Conservation (phyloP, 2,797 vertebrate genomes). For the Allobates femoralis region DNA sequence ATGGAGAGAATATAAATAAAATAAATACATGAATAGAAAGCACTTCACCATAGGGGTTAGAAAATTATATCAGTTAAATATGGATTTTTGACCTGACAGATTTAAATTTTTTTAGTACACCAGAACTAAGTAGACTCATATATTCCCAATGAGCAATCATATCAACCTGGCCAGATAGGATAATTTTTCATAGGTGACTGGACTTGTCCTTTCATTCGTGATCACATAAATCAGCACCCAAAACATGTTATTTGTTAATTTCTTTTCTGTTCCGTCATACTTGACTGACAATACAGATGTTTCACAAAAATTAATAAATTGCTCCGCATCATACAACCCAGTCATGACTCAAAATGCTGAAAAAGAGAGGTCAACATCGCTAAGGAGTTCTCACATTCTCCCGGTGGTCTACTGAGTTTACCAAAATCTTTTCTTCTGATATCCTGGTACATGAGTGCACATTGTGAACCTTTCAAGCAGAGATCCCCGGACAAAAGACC, state of each 20-base stretch:
- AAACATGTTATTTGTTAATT: background rate
- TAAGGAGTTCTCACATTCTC: background rate
- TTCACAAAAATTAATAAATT: slow-evolving; percentile 15
- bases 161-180: background rate
- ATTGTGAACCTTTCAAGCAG: slow-evolving; percentile 35
- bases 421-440: background rate
- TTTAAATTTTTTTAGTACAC: background rate
- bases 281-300: background rate
- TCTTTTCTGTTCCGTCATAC: background rate
- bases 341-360: slow-evolving; percentile 9
- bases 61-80: no score
- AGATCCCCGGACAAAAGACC: slow-evolving; percentile 20
- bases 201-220: no score
- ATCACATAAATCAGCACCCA: background rate
- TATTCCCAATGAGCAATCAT: background rate
- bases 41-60: no score
- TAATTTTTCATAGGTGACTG: background rate
- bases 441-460: background rate
- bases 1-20: no score
- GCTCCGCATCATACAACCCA: slow-evolving; percentile 13
- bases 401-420: slow-evolving; percentile 20
- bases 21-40: no score
- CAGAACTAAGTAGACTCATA: background rate
- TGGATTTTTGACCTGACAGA: background rate
- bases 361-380: background rate